phyloP scores from a whole-genome alignment of 1,140 invertebrate species.

The Teleopsis dalmanni region DNA sequence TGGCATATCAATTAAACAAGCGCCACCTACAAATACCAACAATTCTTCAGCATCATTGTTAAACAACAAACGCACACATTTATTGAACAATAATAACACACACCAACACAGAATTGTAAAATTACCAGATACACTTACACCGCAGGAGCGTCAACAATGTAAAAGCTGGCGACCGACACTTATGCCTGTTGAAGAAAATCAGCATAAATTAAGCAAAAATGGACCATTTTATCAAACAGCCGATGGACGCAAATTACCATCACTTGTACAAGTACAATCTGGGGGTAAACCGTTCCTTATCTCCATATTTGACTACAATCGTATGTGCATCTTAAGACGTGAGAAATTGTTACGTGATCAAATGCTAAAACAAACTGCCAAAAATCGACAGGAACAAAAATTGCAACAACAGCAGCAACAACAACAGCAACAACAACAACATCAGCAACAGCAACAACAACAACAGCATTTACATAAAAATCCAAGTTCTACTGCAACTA shows the following conservation, averaged over 20 bases:
- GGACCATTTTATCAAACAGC: constrained; percentile 50
- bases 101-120: constrained; percentile 27
- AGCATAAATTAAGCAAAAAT: constrained; percentile 37
- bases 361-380: constrained; percentile 41
- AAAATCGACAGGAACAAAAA: constrained; percentile 15
- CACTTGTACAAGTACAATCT: constrained; percentile 55
- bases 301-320: constrained; percentile 61
- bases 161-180: constrained; percentile 62
- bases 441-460: constrained; percentile 8
- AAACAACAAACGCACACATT: constrained; percentile 12
- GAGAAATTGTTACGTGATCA: constrained; percentile 55
- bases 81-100: neutral
- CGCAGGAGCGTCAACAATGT: constrained; percentile 38
- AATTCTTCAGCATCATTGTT: neutral
- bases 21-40: neutral
- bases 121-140: constrained; percentile 33
- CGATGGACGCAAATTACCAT: constrained; percentile 50
- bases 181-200: constrained; percentile 55
- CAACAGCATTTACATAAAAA: constrained; percentile 10
- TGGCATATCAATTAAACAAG: neutral
- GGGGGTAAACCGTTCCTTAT: constrained; percentile 60
- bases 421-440: constrained; percentile 17
- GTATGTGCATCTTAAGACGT: constrained; percentile 57
- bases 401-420: constrained; percentile 7
- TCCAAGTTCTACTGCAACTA: neutral